A percentile compares a stretch with the other conserved stretches of the same genome.
Evolutionary conservation across 2,888 invertebrate genomes (phyloP).

Genomic region (Carterocephalus palaemon): DNA sequence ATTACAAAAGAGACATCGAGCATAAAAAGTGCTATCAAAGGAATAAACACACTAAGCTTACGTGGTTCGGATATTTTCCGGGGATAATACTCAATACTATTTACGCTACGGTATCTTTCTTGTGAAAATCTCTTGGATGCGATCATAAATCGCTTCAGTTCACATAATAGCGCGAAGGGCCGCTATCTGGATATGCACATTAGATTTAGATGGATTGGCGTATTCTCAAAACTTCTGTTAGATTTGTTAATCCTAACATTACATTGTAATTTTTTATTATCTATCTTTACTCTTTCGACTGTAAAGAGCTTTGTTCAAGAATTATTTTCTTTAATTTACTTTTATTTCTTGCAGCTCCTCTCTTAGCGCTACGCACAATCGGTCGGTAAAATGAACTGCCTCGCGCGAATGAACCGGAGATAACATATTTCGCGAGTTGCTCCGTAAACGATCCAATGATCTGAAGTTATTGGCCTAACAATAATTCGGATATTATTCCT

Average conservation of each 20-base stretch:
- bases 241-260: not conserved
- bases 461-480: slow-evolving; percentile 42
- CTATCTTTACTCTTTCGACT: no score
- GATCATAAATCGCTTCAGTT: slow-evolving; percentile 75
- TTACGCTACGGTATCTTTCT: slow-evolving; percentile 60
- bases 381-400: slow-evolving; percentile 28
- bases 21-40: no score
- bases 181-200: slow-evolving; percentile 70
- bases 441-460: slow-evolving; percentile 39
- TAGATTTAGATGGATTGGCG: slow-evolving; percentile 68
- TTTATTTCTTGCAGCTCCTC: no score
- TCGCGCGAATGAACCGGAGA: slow-evolving; percentile 6
- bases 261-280: no score
- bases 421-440: slow-evolving; percentile 25
- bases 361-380: no score
- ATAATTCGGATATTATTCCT: slow-evolving; percentile 39
- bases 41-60: slow-evolving; percentile 7
- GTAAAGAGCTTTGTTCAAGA: no score
- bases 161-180: slow-evolving; percentile 75
- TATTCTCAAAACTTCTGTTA: slow-evolving; percentile 31
- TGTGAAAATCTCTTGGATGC: slow-evolving; percentile 70
- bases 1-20: no score
- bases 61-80: slow-evolving; percentile 19
- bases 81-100: slow-evolving; percentile 50
- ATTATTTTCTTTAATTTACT: no score